Evolutionary conservation across 2,797 vertebrate species (phyloP).

Genomic region (Amazona finschi): DNA sequence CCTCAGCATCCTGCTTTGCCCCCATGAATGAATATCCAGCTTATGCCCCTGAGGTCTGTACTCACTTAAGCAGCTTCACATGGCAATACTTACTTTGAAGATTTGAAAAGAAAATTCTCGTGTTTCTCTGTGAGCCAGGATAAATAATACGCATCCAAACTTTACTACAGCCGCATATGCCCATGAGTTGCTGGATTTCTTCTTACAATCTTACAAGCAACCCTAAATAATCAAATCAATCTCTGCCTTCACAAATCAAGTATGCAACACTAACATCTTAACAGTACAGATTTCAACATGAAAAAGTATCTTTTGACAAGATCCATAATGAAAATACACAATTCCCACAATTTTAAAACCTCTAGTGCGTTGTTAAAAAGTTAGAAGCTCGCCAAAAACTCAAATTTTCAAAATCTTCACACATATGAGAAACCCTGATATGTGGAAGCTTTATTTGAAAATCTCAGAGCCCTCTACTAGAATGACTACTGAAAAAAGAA

Average conservation of each 20-base stretch:
- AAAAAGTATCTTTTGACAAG: background rate
- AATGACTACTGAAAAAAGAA: background rate
- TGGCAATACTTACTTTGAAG: background rate
- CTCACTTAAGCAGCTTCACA: background rate
- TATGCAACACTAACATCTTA: background rate
- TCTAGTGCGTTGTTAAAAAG: background rate
- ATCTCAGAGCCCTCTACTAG: background rate
- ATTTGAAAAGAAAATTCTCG: background rate
- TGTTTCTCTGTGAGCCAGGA: background rate
- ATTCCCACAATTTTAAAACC: background rate
- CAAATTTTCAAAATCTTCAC: background rate
- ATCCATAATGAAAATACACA: background rate
- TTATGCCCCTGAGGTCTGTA: background rate
- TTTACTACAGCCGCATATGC: background rate
- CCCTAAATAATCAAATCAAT: background rate
- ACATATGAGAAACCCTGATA: background rate
- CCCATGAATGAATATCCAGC: background rate
- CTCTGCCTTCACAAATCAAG: background rate
- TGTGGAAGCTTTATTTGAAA: background rate
- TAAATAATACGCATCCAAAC: background rate
- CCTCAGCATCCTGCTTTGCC: background rate
- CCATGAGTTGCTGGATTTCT: background rate
- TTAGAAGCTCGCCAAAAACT: background rate
- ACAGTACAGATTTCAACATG: background rate
- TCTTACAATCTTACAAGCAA: background rate